phyloP scores from a whole-genome alignment of 1,140 invertebrate genomes.

The Drosophila neocordata region DNA sequence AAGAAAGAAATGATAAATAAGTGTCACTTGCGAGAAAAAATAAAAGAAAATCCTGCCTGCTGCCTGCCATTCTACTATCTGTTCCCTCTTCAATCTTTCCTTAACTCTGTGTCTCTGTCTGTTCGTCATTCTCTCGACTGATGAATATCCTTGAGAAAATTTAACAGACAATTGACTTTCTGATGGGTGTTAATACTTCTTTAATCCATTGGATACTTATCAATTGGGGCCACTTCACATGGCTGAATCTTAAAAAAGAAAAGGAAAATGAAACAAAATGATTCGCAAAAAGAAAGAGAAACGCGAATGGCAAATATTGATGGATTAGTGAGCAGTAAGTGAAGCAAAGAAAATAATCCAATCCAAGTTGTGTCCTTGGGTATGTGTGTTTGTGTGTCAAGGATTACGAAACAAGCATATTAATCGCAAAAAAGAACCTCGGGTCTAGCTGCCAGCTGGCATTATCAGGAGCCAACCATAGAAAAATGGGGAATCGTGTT shows the following conservation, averaged over 20 bases:
- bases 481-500: background rate
- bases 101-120: background rate
- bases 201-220: constrained; percentile 33
- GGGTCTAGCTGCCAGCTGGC: background rate
- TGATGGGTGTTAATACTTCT: constrained; percentile 64
- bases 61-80: background rate
- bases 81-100: no score
- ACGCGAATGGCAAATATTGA: constrained; percentile 39
- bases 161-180: constrained; percentile 70
- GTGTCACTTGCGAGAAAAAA: constrained; percentile 47
- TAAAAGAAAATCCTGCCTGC: constrained; percentile 26
- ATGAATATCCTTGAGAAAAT: constrained; percentile 48
- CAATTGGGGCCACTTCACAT: constrained; percentile 1
- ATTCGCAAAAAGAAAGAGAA: background rate
- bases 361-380: background rate
- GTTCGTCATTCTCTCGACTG: constrained; percentile 17
- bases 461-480: background rate
- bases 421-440: background rate
- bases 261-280: constrained; percentile 31
- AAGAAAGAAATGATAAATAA: constrained; percentile 71
- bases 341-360: background rate
- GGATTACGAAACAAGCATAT: constrained; percentile 4
- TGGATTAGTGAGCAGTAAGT: constrained; percentile 38
- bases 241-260: constrained; percentile 17
- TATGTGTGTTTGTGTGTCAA: constrained; percentile 35